phyloP scores from a whole-genome alignment of 1,140 invertebrate genomes.

The Micrasema minimum region DNA sequence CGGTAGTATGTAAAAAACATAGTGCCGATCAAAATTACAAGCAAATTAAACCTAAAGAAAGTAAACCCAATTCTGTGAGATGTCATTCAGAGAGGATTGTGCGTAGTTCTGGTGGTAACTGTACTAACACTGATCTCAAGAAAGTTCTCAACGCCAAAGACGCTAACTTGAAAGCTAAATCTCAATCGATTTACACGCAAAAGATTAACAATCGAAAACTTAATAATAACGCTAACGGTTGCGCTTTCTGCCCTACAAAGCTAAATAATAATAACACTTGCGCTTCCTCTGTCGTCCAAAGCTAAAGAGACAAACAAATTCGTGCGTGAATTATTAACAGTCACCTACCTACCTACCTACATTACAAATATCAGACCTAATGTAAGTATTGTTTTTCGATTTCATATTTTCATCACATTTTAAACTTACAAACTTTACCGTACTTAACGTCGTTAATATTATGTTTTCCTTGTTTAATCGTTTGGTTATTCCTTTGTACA shows the following conservation, averaged over 20 bases:
- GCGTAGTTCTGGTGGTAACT: not conserved
- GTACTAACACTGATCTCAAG: slow-evolving; percentile 7
- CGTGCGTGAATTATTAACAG: slow-evolving; percentile 12
- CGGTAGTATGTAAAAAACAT: not conserved
- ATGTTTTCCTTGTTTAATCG: no score
- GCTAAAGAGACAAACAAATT: not conserved
- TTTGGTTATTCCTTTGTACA: no score
- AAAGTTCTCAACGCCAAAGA: slow-evolving; percentile 1
- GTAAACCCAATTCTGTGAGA: slow-evolving; percentile 3
- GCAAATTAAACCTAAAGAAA: slow-evolving; percentile 1
- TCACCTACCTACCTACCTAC: no score
- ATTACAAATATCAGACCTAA: not conserved
- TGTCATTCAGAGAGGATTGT: slow-evolving; percentile 2
- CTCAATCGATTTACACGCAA: slow-evolving; percentile 10
- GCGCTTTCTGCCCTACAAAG: slow-evolving; percentile 1
- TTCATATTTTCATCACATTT: no score
- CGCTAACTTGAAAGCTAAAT: not conserved
- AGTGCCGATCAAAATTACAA: not conserved
- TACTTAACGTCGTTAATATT: no score
- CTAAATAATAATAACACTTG: no score
- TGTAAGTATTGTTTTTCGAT: slow-evolving; percentile 1
- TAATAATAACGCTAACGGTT: not conserved
- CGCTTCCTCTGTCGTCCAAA: not conserved
- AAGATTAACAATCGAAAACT: not conserved
- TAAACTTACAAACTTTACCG: no score